A percentile compares a stretch with the other conserved stretches of the same genome.
phyloP scores from a whole-genome alignment of 64 coral and sea anemone species.

The Acropora yongei region DNA sequence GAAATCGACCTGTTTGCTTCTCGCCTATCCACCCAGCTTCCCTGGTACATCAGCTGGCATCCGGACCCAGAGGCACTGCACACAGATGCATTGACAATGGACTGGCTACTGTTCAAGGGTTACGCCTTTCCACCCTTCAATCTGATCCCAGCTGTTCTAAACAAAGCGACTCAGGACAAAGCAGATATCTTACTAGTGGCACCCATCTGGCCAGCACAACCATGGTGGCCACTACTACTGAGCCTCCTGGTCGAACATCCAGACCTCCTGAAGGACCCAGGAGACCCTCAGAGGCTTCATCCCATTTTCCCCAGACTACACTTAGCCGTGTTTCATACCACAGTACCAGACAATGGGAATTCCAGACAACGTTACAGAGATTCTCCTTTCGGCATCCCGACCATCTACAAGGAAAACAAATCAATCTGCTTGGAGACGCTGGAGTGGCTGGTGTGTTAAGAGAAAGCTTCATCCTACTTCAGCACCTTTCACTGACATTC shows the following conservation, averaged over 20 bases:
- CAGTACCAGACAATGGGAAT: conserved; percentile 6
- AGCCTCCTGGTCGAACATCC: conserved; percentile 5
- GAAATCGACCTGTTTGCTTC: no score
- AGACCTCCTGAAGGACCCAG: not conserved
- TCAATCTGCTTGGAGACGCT: conserved; percentile 15
- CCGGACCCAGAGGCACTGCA: not conserved
- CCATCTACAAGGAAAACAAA: conserved; percentile 8
- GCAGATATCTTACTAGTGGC: conserved; percentile 21
- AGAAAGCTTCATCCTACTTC: not conserved
- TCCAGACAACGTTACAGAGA: not conserved
- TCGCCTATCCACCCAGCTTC: not conserved
- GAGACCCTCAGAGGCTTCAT: not conserved
- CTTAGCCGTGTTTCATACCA: not conserved
- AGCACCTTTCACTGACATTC: not conserved
- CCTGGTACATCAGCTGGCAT: not conserved
- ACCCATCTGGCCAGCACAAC: conserved; percentile 3
- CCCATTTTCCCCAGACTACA: no score
- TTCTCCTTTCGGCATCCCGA: not conserved
- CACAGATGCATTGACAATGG: conserved; percentile 1
- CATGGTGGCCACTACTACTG: conserved; percentile 26
- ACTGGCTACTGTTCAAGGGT: conserved; percentile 13
- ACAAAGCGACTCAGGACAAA: conserved; percentile 19
- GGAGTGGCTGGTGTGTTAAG: not conserved
- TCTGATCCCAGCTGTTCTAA: conserved; percentile 7
- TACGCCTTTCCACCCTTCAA: conserved; percentile 29